These are phyloP conservation scores for Gasterosteus aculeatus DNA, from an alignment of 2,113 vertebrate species.

Conservation along the genomic window DNA sequence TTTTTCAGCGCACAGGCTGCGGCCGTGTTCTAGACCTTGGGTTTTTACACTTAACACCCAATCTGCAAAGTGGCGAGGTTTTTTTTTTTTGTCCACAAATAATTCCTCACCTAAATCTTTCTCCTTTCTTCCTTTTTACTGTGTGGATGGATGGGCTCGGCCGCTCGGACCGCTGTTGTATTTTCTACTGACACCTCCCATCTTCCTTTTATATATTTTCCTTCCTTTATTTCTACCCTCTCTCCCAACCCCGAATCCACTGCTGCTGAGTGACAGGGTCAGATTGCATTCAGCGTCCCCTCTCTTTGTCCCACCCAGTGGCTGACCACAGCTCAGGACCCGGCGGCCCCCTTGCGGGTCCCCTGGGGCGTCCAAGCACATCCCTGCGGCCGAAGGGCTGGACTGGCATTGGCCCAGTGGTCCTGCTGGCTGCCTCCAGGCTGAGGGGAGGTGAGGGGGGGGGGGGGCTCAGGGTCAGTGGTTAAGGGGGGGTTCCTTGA, in stretches of 20 bases:
- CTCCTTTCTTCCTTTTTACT: conserved; percentile 36
- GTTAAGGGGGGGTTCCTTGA: conserved; percentile 22
- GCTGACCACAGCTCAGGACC: conserved; percentile 59
- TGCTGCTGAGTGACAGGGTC: conserved; percentile 67
- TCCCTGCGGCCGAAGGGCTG: conserved; percentile 61
- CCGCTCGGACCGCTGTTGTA: conserved; percentile 31
- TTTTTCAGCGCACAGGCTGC: conserved; percentile 90
- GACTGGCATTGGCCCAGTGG: conserved; percentile 68
- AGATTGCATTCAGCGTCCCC: conserved; percentile 61
- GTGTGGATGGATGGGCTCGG: conserved; percentile 31
- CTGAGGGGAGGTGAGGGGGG: conserved; percentile 25
- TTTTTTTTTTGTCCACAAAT: conserved; percentile 58
- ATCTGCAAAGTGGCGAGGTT: conserved; percentile 67
- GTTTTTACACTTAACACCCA: conserved; percentile 73
- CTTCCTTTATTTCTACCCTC: conserved; percentile 22
- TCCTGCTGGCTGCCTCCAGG: conserved; percentile 52
- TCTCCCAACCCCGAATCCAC: conserved; percentile 21
- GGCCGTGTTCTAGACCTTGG: conserved; percentile 82
- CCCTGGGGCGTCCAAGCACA: conserved; percentile 55
- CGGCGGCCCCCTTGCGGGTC: conserved; percentile 48
- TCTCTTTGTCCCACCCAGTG: conserved; percentile 63
- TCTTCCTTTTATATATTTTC: conserved; percentile 35
- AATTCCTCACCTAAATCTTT: conserved; percentile 59
- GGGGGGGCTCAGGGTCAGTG: conserved; percentile 18
- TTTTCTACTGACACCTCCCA: conserved; percentile 35